Percentiles rank a stretch among this genome's conserved stretches.
phyloP scores from a whole-genome alignment of 2,113 vertebrate genomes.

The Sardina pilchardus region DNA sequence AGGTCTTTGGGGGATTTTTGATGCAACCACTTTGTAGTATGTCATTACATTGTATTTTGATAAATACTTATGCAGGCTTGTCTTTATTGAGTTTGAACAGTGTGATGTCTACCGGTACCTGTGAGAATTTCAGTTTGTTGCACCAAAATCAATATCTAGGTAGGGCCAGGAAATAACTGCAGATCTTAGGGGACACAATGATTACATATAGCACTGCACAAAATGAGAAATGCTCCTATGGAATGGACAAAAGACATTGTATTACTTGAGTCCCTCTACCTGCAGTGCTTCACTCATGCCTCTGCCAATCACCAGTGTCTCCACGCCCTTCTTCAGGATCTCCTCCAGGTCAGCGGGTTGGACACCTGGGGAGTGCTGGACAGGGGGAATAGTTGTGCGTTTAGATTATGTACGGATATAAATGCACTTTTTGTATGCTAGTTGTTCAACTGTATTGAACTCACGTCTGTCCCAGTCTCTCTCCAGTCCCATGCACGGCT shows the following conservation, averaged over 20 bases:
- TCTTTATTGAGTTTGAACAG: too few species aligned
- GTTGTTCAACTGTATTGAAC: conserved; percentile 36
- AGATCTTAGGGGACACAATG: neutral
- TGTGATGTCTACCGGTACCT: too few species aligned
- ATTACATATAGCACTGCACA: neutral
- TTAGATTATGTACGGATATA: neutral
- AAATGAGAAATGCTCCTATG: neutral
- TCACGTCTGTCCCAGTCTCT: conserved; percentile 92
- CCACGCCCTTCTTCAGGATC: conserved; percentile 80
- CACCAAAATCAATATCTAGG: too few species aligned
- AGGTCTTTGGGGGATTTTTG: too few species aligned
- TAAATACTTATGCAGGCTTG: too few species aligned
- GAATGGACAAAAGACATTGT: neutral
- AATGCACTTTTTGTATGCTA: neutral
- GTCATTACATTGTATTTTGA: too few species aligned
- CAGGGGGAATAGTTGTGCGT: neutral
- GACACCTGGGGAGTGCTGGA: conserved; percentile 89
- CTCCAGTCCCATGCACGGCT: conserved; percentile 95
- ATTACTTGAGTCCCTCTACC: conserved; percentile 65
- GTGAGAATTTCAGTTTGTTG: too few species aligned
- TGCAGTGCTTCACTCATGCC: conserved; percentile 93
- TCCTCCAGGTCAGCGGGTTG: conserved; percentile 93
- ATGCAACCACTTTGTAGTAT: too few species aligned
- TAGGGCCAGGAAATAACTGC: neutral
- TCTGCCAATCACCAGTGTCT: conserved; percentile 86